Percentiles rank a stretch among this genome's conserved stretches.
Evolutionary conservation across 1,140 invertebrate genomes (phyloP).

Genomic region (Gryon sp.): DNA sequence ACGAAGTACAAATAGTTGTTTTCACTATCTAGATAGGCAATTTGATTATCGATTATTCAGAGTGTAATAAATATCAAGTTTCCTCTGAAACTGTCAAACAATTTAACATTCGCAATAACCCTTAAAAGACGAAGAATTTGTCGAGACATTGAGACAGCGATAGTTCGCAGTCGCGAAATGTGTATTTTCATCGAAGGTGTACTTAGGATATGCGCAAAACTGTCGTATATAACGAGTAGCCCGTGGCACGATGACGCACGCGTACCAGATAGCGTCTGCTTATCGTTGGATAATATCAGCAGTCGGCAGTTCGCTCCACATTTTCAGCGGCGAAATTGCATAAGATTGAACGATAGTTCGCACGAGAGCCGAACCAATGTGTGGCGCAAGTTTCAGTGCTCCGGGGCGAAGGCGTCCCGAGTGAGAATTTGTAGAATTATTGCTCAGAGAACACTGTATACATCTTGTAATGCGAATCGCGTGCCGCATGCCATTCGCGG

Average conservation of each 20-base stretch:
- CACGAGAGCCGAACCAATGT: slow-evolving; percentile 57
- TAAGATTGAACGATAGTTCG: slow-evolving; percentile 66
- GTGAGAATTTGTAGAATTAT: slow-evolving; percentile 50
- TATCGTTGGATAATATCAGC: slow-evolving; percentile 63
- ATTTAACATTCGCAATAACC: too few relatives aligned
- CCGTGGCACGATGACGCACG: slow-evolving; percentile 42
- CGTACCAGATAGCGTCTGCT: slow-evolving; percentile 52
- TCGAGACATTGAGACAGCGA: too few relatives aligned
- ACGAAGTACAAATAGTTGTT: too few relatives aligned
- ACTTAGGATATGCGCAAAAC: slow-evolving; percentile 9
- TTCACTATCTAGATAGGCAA: too few relatives aligned
- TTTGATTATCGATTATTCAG: too few relatives aligned
- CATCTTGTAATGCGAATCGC: slow-evolving; percentile 60
- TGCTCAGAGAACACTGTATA: slow-evolving; percentile 32
- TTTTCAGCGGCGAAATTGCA: slow-evolving; percentile 64
- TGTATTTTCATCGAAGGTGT: too few relatives aligned
- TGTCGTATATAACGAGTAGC: slow-evolving; percentile 38
- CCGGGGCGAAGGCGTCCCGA: slow-evolving; percentile 31
- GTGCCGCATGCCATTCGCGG: slow-evolving; percentile 65
- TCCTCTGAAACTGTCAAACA: too few relatives aligned
- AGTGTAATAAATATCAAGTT: too few relatives aligned
- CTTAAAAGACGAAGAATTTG: too few relatives aligned
- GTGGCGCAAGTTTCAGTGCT: slow-evolving; percentile 11
- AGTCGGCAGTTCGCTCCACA: slow-evolving; percentile 62
- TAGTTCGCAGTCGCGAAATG: too few relatives aligned